A percentile compares a stretch with the other conserved stretches of the same genome.
These are phyloP conservation scores for Trichonephila clavipes DNA, from an alignment of 1,140 invertebrate genomes.

Conservation along the genomic window DNA sequence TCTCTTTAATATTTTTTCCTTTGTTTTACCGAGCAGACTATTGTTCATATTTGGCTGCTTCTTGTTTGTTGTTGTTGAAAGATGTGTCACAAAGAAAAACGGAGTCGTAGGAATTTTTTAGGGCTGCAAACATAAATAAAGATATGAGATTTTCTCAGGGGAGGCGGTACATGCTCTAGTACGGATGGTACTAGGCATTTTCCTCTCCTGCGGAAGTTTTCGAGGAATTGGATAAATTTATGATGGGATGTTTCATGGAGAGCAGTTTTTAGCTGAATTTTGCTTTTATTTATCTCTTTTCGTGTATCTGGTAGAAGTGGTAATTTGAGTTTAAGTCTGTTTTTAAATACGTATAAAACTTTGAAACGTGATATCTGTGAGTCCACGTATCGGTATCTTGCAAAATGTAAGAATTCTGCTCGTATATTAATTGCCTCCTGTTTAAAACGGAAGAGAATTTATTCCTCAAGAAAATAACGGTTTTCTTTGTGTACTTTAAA, in stretches of 20 bases:
- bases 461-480: too few species aligned
- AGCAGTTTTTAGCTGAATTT: background rate
- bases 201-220: background rate
- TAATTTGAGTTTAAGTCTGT: background rate
- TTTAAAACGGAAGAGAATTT: too few species aligned
- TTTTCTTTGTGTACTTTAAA: too few species aligned
- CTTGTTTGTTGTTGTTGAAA: constrained; percentile 11
- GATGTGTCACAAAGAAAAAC: constrained; percentile 30
- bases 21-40: background rate
- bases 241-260: background rate
- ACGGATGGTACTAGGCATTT: background rate
- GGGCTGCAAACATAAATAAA: background rate
- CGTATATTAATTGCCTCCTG: too few species aligned
- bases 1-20: constrained; percentile 12
- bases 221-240: constrained; percentile 22
- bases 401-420: too few species aligned
- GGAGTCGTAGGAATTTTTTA: constrained; percentile 27
- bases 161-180: background rate
- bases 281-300: background rate
- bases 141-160: constrained; percentile 28
- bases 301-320: background rate
- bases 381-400: too few species aligned
- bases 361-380: too few species aligned
- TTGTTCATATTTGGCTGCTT: constrained; percentile 27
- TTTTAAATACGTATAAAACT: background rate